Evolutionary conservation across 1,140 invertebrate genomes (phyloP).

Genomic region (Metopolophium dirhodum): DNA sequence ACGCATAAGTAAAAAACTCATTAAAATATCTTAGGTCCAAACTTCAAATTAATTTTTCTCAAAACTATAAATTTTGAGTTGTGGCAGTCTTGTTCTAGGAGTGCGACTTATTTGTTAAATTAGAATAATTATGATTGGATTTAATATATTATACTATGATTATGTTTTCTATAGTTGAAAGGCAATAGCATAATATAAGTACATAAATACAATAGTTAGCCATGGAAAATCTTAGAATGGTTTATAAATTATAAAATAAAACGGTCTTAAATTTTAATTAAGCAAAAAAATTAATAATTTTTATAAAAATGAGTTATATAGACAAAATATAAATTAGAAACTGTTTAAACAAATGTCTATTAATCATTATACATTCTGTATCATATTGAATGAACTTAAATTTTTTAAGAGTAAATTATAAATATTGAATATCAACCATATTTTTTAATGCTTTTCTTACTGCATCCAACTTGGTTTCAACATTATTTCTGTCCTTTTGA

Average conservation of each 20-base stretch:
- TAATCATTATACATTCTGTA: neutral
- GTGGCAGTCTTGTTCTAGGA: too few relatives aligned
- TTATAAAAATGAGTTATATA: neutral
- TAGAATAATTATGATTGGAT: too few relatives aligned
- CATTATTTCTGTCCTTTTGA: neutral
- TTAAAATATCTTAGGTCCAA: too few relatives aligned
- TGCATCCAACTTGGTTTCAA: neutral
- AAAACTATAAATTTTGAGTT: too few relatives aligned
- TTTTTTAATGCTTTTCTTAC: neutral
- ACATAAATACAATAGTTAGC: too few relatives aligned
- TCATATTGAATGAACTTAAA: neutral
- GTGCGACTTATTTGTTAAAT: too few relatives aligned
- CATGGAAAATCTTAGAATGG: neutral
- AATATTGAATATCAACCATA: conserved; percentile 26
- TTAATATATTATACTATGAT: too few relatives aligned
- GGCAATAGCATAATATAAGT: too few relatives aligned
- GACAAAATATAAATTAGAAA: neutral
- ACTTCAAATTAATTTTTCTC: too few relatives aligned
- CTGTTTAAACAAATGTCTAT: neutral
- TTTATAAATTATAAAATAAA: neutral
- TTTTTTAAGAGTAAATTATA: neutral
- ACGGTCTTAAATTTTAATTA: neutral
- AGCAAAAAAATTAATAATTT: neutral
- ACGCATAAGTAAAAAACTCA: too few relatives aligned
- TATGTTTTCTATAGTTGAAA: too few relatives aligned